Percentiles rank a stretch among this genome's conserved stretches.
These are phyloP conservation scores for Cantharis nigra DNA, from an alignment of 2,888 invertebrate genomes.

Conservation along the genomic window DNA sequence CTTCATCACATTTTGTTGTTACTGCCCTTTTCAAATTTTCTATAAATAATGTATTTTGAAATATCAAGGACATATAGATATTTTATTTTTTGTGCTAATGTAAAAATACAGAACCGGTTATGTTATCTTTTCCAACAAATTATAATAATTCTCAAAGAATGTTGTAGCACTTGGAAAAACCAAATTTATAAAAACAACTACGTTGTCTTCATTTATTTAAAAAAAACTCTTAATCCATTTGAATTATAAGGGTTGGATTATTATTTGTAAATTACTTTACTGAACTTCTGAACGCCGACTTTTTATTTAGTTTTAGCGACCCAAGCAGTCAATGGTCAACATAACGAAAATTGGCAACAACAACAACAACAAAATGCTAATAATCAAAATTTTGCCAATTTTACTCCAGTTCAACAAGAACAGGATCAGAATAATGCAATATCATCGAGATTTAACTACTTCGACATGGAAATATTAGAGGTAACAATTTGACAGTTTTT, in stretches of 20 bases:
- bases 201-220: background rate
- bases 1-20: background rate
- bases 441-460: constrained; percentile 44
- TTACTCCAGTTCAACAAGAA: background rate
- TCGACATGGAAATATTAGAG: constrained; percentile 50
- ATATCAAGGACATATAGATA: constrained; percentile 12
- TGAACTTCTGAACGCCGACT: background rate
- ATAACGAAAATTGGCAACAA: background rate
- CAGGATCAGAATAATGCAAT: constrained; percentile 7
- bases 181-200: constrained; percentile 12
- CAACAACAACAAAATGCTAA: background rate
- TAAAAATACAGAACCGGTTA: constrained; percentile 13
- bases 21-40: background rate
- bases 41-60: constrained; percentile 1
- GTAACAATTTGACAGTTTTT: constrained; percentile 33
- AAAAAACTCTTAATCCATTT: background rate
- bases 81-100: constrained; percentile 2
- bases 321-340: background rate
- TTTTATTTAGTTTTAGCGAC: constrained; percentile 3
- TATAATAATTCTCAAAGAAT: background rate
- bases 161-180: constrained; percentile 17
- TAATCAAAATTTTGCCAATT: background rate
- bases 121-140: constrained; percentile 12
- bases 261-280: background rate
- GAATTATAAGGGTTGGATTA: background rate